Base-by-base conservation (phyloP, 2,888 invertebrate species). In the Polylopha cassiicola region DNA sequence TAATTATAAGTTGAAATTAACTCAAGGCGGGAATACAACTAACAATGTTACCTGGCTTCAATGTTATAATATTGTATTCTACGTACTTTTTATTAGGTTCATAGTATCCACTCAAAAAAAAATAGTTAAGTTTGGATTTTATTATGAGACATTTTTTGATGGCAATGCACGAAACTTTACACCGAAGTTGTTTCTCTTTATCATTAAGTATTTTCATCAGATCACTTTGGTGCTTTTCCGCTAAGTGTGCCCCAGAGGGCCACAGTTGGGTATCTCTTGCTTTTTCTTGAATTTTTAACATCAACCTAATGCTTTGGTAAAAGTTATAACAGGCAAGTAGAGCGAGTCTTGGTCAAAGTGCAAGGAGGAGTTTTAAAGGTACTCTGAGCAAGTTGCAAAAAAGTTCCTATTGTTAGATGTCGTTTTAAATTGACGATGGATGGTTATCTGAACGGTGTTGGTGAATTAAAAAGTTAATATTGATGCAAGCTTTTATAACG, bases 211-310 rank as follows among this genome's bases (percentile, higher is more conserved):
- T 75, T 76, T 69, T 65, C 68, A 68, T 73, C 69, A 65, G 64
- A 62, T 53, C 62, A 58, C 61, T 58, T 53, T 56, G 55, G 51
- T 48, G 46, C 49, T 51, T 24, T 44, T 51, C 49, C 56, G 61
- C 64, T 74, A 75, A 75, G 68, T 73, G 66, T 64, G 57, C 68
- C 65, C 69, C 44, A 42, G 61, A 51, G 65, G 66, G 68, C 55
- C 66, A 44, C 76, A 75, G 73, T 72, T 71, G 71, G 64, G 58
- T 47, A 47, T 44, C 58, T 58, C 48, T n/a, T 58, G 63, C 60
- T 65, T 73, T 74, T 73, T 73, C 71, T 70, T 77, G 75, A 77
- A 79, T 78, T 76, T 78, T 77, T 79, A 77, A 43, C 67, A 56
- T 51, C 53, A 34, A 53, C 61, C 59, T 69, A 69, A 63, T 69